Percentiles rank a stretch among this genome's conserved stretches.
phyloP scores from a whole-genome alignment of 2,888 invertebrate species.

The Falcaria lacertinaria region DNA sequence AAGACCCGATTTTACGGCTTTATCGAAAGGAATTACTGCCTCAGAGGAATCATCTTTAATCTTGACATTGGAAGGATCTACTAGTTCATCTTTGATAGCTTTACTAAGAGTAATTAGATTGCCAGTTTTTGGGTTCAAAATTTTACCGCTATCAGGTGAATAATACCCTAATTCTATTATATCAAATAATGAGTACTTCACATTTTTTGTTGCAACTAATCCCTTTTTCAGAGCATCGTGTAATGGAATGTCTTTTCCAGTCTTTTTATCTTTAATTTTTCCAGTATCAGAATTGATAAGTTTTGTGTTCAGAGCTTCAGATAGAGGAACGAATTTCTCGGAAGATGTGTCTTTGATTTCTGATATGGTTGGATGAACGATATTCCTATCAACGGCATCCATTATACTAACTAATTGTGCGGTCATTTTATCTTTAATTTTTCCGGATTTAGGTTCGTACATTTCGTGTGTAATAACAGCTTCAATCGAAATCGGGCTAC shows the following conservation, averaged over 20 bases:
- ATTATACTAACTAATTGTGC: slow-evolving; percentile 85
- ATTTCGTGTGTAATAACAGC: slow-evolving; percentile 85
- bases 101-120: slow-evolving; percentile 86
- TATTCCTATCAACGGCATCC: slow-evolving; percentile 88
- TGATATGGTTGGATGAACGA: slow-evolving; percentile 90
- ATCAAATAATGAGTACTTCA: slow-evolving; percentile 86
- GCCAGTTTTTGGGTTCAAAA: slow-evolving; percentile 88
- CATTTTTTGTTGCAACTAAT: slow-evolving; percentile 84
- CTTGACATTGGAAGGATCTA: slow-evolving; percentile 85
- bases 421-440: slow-evolving; percentile 85
- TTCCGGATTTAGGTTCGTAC: slow-evolving; percentile 84
- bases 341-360: slow-evolving; percentile 88
- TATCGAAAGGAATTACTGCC: slow-evolving; percentile 82
- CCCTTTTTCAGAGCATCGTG: slow-evolving; percentile 85
- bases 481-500: slow-evolving; percentile 87
- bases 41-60: slow-evolving; percentile 87
- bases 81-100: slow-evolving; percentile 85
- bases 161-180: slow-evolving; percentile 89
- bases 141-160: slow-evolving; percentile 84
- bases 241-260: slow-evolving; percentile 84
- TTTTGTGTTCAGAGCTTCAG: slow-evolving; percentile 85
- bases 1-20: slow-evolving; percentile 85
- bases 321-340: slow-evolving; percentile 85
- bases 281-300: slow-evolving; percentile 85
- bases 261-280: slow-evolving; percentile 85